phyloP scores from a whole-genome alignment of 2,113 vertebrate genomes.

The Piliocolobus tephrosceles region DNA sequence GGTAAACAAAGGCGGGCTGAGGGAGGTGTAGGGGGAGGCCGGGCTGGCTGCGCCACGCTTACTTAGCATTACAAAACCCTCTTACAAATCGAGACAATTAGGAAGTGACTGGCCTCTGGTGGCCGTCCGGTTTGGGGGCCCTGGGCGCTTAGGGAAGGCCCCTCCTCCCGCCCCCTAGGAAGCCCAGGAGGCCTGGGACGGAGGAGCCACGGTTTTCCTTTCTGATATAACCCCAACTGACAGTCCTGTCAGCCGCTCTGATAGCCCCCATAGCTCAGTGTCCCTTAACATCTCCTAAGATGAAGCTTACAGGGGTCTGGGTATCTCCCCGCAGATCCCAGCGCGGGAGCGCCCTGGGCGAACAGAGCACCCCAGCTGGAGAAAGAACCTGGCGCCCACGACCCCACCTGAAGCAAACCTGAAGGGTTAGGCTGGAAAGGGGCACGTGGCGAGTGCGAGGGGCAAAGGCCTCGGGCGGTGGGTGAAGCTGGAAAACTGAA shows the following conservation, averaged over 20 bases:
- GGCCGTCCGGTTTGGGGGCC: slow-evolving; percentile 73
- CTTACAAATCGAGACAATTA: slow-evolving; percentile 86
- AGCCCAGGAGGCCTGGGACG: slow-evolving; percentile 37
- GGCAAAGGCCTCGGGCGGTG: neutral
- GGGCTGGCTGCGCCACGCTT: slow-evolving; percentile 83
- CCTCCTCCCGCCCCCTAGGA: slow-evolving; percentile 48
- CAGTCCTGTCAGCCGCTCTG: slow-evolving; percentile 84
- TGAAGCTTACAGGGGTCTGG: slow-evolving; percentile 70
- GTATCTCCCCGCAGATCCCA: neutral
- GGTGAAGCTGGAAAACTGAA: neutral
- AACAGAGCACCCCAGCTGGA: neutral
- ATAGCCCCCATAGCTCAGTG: slow-evolving; percentile 84
- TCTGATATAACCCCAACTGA: slow-evolving; percentile 85
- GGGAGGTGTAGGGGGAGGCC: slow-evolving; percentile 78
- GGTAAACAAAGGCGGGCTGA: slow-evolving; percentile 84
- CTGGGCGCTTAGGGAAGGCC: slow-evolving; percentile 56
- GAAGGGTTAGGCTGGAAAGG: neutral
- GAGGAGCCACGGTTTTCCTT: neutral
- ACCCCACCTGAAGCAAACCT: neutral
- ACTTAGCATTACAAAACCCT: slow-evolving; percentile 89
- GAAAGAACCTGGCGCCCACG: neutral
- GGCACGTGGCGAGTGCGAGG: neutral
- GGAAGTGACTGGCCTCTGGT: slow-evolving; percentile 82
- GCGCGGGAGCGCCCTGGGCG: neutral
- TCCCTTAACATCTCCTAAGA: slow-evolving; percentile 80